A percentile compares a stretch with the other conserved stretches of the same genome.
Evolutionary conservation across 64 coral and sea anemone species (phyloP).

Genomic region (Stichodactyla helianthus): DNA sequence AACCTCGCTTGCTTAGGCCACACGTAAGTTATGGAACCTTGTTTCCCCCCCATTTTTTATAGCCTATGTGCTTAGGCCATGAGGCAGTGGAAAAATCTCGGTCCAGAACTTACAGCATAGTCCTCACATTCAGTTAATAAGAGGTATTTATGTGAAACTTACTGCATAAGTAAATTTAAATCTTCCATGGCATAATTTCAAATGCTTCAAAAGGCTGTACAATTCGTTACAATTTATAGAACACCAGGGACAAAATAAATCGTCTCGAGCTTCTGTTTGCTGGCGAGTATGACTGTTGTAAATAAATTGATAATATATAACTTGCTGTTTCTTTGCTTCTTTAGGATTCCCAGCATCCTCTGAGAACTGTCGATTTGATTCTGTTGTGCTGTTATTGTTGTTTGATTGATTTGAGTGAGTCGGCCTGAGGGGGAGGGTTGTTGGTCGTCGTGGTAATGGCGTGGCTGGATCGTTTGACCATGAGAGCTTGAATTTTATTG

Average conservation of each 20-base stretch:
- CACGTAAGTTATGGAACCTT: too few relatives aligned
- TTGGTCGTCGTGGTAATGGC: slow-evolving; percentile 46
- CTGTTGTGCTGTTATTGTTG: slow-evolving; percentile 21
- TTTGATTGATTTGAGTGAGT: slow-evolving; percentile 27
- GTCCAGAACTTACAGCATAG: too few relatives aligned
- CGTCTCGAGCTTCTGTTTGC: slow-evolving; percentile 89
- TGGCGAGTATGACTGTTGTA: slow-evolving; percentile 97
- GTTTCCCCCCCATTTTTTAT: too few relatives aligned
- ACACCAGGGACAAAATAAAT: slow-evolving; percentile 96
- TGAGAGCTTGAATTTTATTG: slow-evolving; percentile 85
- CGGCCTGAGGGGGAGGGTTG: slow-evolving; percentile 32
- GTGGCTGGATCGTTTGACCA: slow-evolving; percentile 71
- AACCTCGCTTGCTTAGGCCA: too few relatives aligned
- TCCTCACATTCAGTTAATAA: too few relatives aligned
- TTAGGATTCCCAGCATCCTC: slow-evolving; percentile 44
- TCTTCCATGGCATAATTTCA: slow-evolving; percentile 87
- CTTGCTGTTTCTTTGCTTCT: slow-evolving; percentile 64
- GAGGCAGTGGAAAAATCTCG: too few relatives aligned
- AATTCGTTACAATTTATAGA: slow-evolving; percentile 80
- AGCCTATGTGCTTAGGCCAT: too few relatives aligned
- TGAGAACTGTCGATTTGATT: slow-evolving; percentile 22
- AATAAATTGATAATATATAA: slow-evolving; percentile 98
- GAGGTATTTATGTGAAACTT: slow-evolving; percentile 35
- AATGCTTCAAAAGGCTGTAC: slow-evolving; percentile 91
- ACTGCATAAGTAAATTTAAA: slow-evolving; percentile 93